Evolutionary conservation across 2,888 invertebrate genomes (phyloP).

Genomic region (Augiades crinisus): DNA sequence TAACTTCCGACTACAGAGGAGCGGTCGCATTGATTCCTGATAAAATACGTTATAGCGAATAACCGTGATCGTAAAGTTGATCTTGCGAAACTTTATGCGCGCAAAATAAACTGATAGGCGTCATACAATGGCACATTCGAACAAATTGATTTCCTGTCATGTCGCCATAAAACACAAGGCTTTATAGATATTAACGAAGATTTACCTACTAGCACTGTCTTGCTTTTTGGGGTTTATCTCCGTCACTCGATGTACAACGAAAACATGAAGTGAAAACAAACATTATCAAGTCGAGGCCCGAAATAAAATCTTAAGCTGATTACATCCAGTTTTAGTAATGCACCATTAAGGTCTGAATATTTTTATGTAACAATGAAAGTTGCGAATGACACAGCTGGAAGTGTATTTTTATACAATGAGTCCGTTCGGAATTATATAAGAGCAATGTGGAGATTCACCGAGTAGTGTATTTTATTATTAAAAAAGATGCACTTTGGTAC

Average conservation of each 20-base stretch:
- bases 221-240: slow-evolving; percentile 12
- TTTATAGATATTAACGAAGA: slow-evolving; percentile 8
- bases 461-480: slow-evolving; percentile 2
- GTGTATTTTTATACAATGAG: slow-evolving; percentile 16
- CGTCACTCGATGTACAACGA: slow-evolving; percentile 11
- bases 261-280: slow-evolving; percentile 15
- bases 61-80: slow-evolving; percentile 24
- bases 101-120: slow-evolving; percentile 21
- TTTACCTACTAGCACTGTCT: neutral
- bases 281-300: slow-evolving; percentile 23
- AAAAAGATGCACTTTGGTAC: slow-evolving; percentile 12
- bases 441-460: neutral
- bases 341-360: slow-evolving; percentile 27
- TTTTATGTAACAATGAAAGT: slow-evolving; percentile 35
- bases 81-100: slow-evolving; percentile 24
- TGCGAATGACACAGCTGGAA: slow-evolving; percentile 16
- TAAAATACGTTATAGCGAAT: slow-evolving; percentile 37
- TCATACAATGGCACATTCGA: slow-evolving; percentile 18
- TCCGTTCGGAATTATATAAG: slow-evolving; percentile 13
- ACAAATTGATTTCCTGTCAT: slow-evolving; percentile 20
- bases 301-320: slow-evolving; percentile 25
- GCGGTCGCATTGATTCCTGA: slow-evolving; percentile 31
- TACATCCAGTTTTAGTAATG: slow-evolving; percentile 27
- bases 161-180: slow-evolving; percentile 14
- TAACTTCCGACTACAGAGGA: slow-evolving; percentile 24